Evolutionary conservation across 2,797 vertebrate species (phyloP), one percentile per base, ranked within the genome.

Genomic region (Enteromius unitaeniatus): DNA sequence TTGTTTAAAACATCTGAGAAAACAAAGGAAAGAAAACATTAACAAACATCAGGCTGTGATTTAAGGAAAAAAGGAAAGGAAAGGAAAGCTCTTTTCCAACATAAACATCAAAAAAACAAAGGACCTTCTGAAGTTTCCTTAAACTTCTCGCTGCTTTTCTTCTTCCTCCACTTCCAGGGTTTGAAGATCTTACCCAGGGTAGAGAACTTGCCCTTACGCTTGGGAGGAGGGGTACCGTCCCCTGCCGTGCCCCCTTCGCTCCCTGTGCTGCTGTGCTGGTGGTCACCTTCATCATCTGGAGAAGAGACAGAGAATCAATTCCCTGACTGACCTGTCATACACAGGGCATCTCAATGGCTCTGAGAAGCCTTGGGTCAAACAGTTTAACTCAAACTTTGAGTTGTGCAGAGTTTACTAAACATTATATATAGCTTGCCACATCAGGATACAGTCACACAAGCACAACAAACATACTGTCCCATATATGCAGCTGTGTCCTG

Each of bases 91-190:
- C 4, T 58, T 23, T 62, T 53, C 21, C 15, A 34, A 79, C 23
- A 53, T 17, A 58, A 70, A 76, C 28, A 53, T 51, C 17, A 70
- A 70, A 13, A 79, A 3, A 85, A 81, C 51, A 67, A 92, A 91
- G 83, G 91, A 99, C 98, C 98, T 97, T 99, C 97, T n/a, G 97
- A 98, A 19, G 98, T 97, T 92, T 99, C 97, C 92, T 97, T 95
- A 91, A 99, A 99, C 89, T 95, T 97, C 85, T 98, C 98, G 28
- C 97, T 99, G 94, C 95, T 97, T 95, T 98, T 99, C 96, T 99
- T 99, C 95, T 98, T 99, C 90, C 98, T 95, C 98, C 98, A 99
- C 90, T 99, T 99, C 98, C 98, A 99, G 3, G 98, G 98, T 88
- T 97, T 99, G 93, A 99, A 99, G 93, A 99, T 97, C 92, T 99